Evolutionary conservation across 2,113 vertebrate species (phyloP).

Genomic region (Odocoileus hemionus): DNA sequence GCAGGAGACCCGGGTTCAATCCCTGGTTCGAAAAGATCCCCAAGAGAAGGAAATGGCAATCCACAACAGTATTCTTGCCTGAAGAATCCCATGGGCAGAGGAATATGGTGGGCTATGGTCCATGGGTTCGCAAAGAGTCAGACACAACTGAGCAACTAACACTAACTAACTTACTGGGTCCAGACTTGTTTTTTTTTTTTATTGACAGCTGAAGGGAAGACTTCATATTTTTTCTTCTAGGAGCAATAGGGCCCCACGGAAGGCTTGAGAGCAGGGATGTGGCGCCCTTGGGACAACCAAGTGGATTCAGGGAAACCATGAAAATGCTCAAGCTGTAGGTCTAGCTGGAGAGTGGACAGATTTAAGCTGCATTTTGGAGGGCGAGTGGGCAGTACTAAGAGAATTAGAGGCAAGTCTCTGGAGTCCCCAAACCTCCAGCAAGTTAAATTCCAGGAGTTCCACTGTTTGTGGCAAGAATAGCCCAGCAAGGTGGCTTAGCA

Average conservation of each 20-base stretch:
- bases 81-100: not conserved
- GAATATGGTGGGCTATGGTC: not conserved
- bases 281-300: not conserved
- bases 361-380: not conserved
- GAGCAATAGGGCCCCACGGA: not conserved
- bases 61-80: not conserved
- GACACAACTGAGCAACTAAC: not conserved
- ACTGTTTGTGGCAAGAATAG: not conserved
- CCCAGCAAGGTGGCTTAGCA: not conserved
- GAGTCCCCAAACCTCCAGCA: not conserved
- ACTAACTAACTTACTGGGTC: not conserved
- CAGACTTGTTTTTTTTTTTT: not conserved
- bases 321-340: not conserved
- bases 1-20: accelerated
- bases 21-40: not conserved
- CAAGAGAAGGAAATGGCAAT: not conserved
- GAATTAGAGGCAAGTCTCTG: not conserved
- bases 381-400: not conserved
- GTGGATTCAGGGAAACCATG: not conserved
- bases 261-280: no score
- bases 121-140: accelerated
- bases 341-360: not conserved
- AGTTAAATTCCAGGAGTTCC: not conserved
- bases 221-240: not conserved
- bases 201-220: not conserved